Percentiles rank a stretch among this genome's conserved stretches.
Conservation (phyloP, 92 coral and sea anemone genomes). For the Heteractis magnifica region DNA sequence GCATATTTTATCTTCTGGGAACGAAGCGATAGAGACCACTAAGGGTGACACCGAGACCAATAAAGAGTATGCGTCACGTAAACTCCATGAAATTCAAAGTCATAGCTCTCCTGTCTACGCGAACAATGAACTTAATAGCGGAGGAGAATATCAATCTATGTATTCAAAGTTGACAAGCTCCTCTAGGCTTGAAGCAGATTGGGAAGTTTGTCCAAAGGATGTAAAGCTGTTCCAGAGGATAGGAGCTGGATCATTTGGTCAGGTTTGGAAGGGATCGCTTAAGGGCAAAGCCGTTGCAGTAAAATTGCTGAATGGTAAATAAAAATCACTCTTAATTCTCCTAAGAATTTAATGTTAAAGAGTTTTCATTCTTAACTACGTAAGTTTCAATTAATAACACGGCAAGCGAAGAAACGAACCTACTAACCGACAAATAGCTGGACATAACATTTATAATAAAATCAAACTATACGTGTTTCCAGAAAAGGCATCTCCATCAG, state of each 20-base stretch:
- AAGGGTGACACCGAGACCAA: not conserved
- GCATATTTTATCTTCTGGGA: not conserved
- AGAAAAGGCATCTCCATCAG: conserved; percentile 30
- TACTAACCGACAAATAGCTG: not conserved
- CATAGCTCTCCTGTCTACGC: not conserved
- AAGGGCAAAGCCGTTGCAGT: conserved; percentile 34
- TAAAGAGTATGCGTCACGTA: not conserved
- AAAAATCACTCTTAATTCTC: not conserved
- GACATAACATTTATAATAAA: not conserved
- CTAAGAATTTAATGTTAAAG: too few relatives aligned
- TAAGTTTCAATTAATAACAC: not conserved
- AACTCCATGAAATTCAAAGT: not conserved
- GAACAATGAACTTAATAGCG: not conserved
- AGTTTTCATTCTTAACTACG: too few relatives aligned
- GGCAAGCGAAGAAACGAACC: not conserved
- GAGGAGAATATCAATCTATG: not conserved
- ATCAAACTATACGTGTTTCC: not conserved
- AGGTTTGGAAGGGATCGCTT: conserved; percentile 42
- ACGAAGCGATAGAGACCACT: not conserved
- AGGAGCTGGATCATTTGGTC: conserved; percentile 47
- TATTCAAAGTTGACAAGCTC: not conserved
- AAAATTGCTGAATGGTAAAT: conserved; percentile 40
- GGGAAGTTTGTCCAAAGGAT: conserved; percentile 25
- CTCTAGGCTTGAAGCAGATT: not conserved
- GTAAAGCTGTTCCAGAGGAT: conserved; percentile 22